Percentiles rank a stretch among this genome's conserved stretches.
Conservation (phyloP, 1,140 invertebrate genomes). For the Nephotettix cincticeps region DNA sequence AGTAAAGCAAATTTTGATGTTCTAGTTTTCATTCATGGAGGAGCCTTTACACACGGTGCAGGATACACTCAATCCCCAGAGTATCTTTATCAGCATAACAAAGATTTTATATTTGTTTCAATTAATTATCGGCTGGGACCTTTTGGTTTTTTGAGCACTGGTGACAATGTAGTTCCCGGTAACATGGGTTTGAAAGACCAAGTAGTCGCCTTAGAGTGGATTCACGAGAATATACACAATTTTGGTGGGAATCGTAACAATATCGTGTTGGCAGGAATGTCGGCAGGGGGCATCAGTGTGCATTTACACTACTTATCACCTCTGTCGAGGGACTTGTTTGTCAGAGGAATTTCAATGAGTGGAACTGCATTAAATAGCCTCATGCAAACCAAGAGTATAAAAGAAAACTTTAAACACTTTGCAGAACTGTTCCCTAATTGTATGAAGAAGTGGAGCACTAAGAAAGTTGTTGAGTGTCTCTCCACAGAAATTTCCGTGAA, state of each 20-base stretch:
- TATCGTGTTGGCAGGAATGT: conserved; percentile 50
- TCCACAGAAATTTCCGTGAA: conserved; percentile 67
- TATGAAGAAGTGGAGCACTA: conserved; percentile 61
- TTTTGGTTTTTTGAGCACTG: conserved; percentile 40
- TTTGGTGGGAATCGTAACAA: conserved; percentile 49
- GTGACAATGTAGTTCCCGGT: conserved; percentile 35
- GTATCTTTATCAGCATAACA: conserved; percentile 31
- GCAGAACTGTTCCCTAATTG: conserved; percentile 57
- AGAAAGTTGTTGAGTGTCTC: conserved; percentile 55
- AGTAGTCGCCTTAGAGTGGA: conserved; percentile 36
- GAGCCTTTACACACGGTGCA: not conserved
- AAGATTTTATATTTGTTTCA: conserved; percentile 50
- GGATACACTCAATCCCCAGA: not conserved
- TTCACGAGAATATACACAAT: conserved; percentile 45
- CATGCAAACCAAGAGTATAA: conserved; percentile 65
- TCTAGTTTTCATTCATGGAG: not conserved
- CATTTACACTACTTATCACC: conserved; percentile 42
- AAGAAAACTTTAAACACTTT: conserved; percentile 66
- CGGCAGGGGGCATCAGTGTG: conserved; percentile 42
- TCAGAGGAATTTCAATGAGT: conserved; percentile 73
- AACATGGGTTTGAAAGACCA: conserved; percentile 42
- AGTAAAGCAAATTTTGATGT: not conserved
- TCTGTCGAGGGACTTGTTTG: conserved; percentile 39
- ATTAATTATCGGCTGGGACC: conserved; percentile 52
- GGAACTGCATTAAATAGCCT: conserved; percentile 70